Conservation (phyloP, 1,140 invertebrate species). For the Drosophila persimilis region DNA sequence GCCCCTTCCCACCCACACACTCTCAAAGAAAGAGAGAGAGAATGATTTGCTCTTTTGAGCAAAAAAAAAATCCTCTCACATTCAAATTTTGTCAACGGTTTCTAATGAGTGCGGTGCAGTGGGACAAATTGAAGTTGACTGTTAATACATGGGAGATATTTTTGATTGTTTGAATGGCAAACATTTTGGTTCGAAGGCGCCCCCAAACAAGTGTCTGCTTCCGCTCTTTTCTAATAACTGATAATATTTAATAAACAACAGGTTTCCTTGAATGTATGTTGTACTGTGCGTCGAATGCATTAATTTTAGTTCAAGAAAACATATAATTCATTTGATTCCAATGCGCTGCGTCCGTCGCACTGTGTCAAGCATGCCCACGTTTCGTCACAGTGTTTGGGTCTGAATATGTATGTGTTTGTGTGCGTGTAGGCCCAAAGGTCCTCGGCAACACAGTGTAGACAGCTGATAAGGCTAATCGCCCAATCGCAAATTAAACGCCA, state of each 20-base stretch:
- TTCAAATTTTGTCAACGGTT: constrained; percentile 31
- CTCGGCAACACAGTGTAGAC: constrained; percentile 16
- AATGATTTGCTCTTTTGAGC: constrained; percentile 20
- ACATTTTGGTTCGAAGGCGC: too few relatives aligned
- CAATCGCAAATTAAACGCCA: constrained; percentile 21
- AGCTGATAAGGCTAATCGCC: constrained; percentile 32
- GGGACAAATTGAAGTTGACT: neutral
- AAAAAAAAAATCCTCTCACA: constrained; percentile 43
- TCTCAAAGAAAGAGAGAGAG: neutral
- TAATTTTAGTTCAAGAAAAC: too few relatives aligned
- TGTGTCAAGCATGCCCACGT: constrained; percentile 4
- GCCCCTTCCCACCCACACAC: constrained; percentile 16
- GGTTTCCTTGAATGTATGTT: too few relatives aligned
- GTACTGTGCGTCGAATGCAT: too few relatives aligned
- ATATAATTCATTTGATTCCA: too few relatives aligned
- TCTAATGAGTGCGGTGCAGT: constrained; percentile 9
- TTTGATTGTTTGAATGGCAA: too few relatives aligned
- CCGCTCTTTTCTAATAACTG: too few relatives aligned
- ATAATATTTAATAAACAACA: too few relatives aligned
- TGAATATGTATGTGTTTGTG: neutral
- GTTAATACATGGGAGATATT: too few relatives aligned
- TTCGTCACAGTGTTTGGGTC: constrained; percentile 22
- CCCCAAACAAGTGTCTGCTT: too few relatives aligned
- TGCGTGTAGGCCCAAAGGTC: constrained; percentile 32
- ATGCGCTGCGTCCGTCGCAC: constrained; percentile 2